Base-by-base conservation (phyloP, 35 echinoderm and acorn worm species). In the Lytechinus variegatus region DNA sequence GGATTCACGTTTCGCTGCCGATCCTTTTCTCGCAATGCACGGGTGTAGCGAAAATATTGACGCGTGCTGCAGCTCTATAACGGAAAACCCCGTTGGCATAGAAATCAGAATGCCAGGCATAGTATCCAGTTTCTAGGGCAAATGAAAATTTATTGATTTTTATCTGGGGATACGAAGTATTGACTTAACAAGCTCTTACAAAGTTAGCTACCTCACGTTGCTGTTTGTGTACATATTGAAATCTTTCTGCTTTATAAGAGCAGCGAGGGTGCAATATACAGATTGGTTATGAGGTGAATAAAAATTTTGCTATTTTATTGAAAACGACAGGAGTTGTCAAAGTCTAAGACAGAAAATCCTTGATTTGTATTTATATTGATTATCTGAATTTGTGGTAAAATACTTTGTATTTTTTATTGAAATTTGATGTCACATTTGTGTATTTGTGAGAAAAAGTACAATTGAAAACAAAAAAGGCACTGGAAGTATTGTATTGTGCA, bases 131-230 rank as follows among this genome's bases (percentile, higher is more conserved):
- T 93, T 93, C 92, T 54, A 93, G 92, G 92, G 92, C 55, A 93
- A 93, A 93, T 93, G 92, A 93, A 93, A 93, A 93, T 53, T 93
- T 93, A 93, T 93, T 57, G 92, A 93, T 93, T 93, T 93, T 57
- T 57, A 93, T 93, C 92, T 54, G 92, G 92, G 28, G 24, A 28
- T 93, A 44, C 92, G 13, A 57, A 57, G 66, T 55, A 93, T 93
- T 93, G 92, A 93, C 92, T 93, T 54, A 53, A 57, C 92, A 57
- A 93, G 92, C 92, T 55, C 52, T 93, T 55, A 93, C 92, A 55
- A 93, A 54, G 92, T 93, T 93, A 57, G 53, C 54, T 57, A 93
- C 55, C 14, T 57, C 54, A 54, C 9, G 92, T 54, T 54, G 92
- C 92, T 93, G 55, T 93, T 90, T 90, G 88, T 90, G 28, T 54